Evolutionary conservation across 2,113 vertebrate genomes (phyloP), one percentile per base, ranked within the genome.

Genomic region (Ia io): DNA sequence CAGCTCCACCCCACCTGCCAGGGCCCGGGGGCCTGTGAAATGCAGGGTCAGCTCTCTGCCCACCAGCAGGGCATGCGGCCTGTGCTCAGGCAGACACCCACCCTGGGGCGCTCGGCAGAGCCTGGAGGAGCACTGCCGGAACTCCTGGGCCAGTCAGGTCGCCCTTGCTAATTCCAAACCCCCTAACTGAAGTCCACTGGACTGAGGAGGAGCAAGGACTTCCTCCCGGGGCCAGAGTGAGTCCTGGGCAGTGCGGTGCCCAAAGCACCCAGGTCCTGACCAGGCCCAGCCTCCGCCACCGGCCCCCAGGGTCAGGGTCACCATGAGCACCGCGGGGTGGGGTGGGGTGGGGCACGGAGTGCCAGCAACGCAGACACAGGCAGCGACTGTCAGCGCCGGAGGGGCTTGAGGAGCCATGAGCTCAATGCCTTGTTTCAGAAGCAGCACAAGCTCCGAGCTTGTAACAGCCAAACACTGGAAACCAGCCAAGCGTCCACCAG

Each of bases 271-370:
- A 14, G 30, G 73, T 56, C 35, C 47, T n/a, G 49, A 76, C 22
- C 44, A 79, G 59, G 17, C 35, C 65, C 32, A 32, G 59, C 37
- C 56, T 74, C 40, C 0, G 3, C 35, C 4, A 5, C n/a, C 1
- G 2, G n/a, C 53, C 61, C 22, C 80, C 69, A n/a, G 53, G 53
- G 53, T 56, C 53, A 56, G 20, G 16, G 20, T 61, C 53, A 32
- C 59, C 13, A 2, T 1, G 42, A 82, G 73, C 9, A 5, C 65
- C 0, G 42, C 0, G 1, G 37, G 42, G 9, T 1, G 2, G 42
- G 20, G 2, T 25, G 9, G 65, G 20, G 2, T 25, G 9, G 37
- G 35, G 9, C 6, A 0, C 1, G 2, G 18, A n/a, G 5, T 9
- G 17, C 65, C 1, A 1, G 37, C 18, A n/a, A 44, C 9, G 51